These are phyloP conservation scores for Ploceus nigricollis DNA, from an alignment of 2,113 vertebrate species.

Conservation along the genomic window DNA sequence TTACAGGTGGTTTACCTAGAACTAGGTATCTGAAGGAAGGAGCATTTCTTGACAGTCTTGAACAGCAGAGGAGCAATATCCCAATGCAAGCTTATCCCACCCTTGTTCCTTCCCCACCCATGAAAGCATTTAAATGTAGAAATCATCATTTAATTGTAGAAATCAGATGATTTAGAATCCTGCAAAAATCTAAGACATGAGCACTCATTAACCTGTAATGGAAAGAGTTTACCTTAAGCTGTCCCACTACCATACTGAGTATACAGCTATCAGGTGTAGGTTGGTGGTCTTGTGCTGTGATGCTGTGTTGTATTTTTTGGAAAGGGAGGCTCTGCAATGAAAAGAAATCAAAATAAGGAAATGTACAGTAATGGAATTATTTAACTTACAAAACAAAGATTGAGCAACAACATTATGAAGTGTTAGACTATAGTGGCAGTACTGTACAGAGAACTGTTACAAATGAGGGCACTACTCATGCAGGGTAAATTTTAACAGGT, in stretches of 20 bases:
- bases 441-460: neutral
- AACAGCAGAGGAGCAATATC: neutral
- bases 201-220: neutral
- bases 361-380: neutral
- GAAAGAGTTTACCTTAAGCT: constrained; percentile 87
- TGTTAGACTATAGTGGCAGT: neutral
- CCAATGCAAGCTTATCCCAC: neutral
- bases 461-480: neutral
- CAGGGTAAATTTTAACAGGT: neutral
- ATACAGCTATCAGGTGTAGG: constrained; percentile 97
- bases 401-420: neutral
- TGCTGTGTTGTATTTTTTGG: constrained; percentile 96
- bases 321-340: constrained; percentile 90
- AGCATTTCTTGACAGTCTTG: neutral
- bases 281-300: constrained; percentile 98
- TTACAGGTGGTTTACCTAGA: neutral
- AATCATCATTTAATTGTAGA: too few relatives aligned
- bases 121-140: neutral
- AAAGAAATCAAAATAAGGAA: neutral
- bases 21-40: neutral
- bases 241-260: constrained; percentile 98
- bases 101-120: neutral
- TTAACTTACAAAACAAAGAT: neutral
- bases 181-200: neutral
- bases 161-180: neutral